phyloP scores from a whole-genome alignment of 2,797 vertebrate genomes.

The Betta splendens region DNA sequence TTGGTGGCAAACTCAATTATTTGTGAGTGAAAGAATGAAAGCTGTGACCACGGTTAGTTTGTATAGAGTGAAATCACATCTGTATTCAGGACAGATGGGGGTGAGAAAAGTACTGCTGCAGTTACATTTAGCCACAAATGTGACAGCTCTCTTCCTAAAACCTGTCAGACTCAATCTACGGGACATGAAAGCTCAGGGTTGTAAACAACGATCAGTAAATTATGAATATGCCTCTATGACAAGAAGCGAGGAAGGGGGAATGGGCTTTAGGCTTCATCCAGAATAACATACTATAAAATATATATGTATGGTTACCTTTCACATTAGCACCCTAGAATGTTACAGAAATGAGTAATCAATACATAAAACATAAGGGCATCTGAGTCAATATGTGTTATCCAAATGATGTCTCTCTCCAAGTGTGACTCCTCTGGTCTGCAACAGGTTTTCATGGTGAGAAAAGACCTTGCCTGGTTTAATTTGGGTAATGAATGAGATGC shows the following conservation, averaged over 20 bases:
- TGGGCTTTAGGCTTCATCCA: constrained; percentile 40
- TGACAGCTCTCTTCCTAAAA: constrained; percentile 50
- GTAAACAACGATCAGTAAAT: constrained; percentile 68
- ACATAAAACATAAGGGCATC: too few species aligned
- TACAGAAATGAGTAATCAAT: too few species aligned
- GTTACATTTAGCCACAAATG: constrained; percentile 42
- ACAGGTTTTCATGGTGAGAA: constrained; percentile 75
- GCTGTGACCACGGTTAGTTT: constrained; percentile 18
- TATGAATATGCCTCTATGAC: constrained; percentile 53
- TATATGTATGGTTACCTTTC: not conserved
- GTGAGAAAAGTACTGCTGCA: constrained; percentile 10
- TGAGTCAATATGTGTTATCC: too few species aligned
- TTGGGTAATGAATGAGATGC: constrained; percentile 95
- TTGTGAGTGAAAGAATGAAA: not conserved
- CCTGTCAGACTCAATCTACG: constrained; percentile 51
- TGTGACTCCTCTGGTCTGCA: constrained; percentile 60
- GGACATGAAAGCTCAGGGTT: constrained; percentile 30
- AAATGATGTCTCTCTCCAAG: constrained; percentile 1
- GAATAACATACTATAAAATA: constrained; percentile 8
- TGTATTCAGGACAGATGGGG: constrained; percentile 24
- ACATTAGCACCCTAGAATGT: too few species aligned
- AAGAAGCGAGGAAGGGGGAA: constrained; percentile 35
- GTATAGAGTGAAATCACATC: constrained; percentile 17
- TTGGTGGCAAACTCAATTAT: too few species aligned
- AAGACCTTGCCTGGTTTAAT: constrained; percentile 83